Conservation (phyloP, 1,140 invertebrate genomes). For the Drosophila simulans region DNA sequence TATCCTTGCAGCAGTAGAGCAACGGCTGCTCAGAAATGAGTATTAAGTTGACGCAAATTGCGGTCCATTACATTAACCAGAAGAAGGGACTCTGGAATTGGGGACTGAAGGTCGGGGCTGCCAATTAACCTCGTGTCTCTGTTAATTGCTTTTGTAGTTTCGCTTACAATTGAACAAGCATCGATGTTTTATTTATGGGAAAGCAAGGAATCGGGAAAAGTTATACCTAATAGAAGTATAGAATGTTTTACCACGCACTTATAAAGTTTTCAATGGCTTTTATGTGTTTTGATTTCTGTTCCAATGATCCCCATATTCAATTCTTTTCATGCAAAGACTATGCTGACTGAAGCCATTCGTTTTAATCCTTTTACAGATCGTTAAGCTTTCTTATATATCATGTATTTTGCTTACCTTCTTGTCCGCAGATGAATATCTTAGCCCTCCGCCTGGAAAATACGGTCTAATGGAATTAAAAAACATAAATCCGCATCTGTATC, state of each 20-base stretch:
- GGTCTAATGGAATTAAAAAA: constrained; percentile 40
- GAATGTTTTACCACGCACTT: not conserved
- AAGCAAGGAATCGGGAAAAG: not conserved
- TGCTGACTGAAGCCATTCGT: not conserved
- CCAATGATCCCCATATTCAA: too few relatives aligned
- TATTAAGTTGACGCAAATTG: constrained; percentile 84
- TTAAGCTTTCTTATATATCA: not conserved
- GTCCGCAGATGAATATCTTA: constrained; percentile 9
- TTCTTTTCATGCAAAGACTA: too few relatives aligned
- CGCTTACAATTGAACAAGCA: constrained; percentile 28
- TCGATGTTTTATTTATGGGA: constrained; percentile 24
- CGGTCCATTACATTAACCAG: constrained; percentile 82
- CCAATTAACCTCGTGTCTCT: constrained; percentile 68
- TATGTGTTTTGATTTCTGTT: not conserved
- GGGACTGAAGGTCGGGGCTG: constrained; percentile 1
- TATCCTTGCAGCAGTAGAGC: constrained; percentile 10
- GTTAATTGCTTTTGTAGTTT: constrained; percentile 66
- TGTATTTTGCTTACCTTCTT: not conserved
- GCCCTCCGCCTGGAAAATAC: not conserved
- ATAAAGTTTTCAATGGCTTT: too few relatives aligned
- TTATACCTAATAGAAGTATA: not conserved
- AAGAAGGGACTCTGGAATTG: constrained; percentile 4
- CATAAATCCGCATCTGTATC: constrained; percentile 33
- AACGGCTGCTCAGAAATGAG: constrained; percentile 56
- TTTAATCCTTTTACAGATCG: constrained; percentile 12